A percentile compares a stretch with the other conserved stretches of the same genome.
phyloP scores from a whole-genome alignment of 1,140 invertebrate species.

The Listronotus bonariensis region DNA sequence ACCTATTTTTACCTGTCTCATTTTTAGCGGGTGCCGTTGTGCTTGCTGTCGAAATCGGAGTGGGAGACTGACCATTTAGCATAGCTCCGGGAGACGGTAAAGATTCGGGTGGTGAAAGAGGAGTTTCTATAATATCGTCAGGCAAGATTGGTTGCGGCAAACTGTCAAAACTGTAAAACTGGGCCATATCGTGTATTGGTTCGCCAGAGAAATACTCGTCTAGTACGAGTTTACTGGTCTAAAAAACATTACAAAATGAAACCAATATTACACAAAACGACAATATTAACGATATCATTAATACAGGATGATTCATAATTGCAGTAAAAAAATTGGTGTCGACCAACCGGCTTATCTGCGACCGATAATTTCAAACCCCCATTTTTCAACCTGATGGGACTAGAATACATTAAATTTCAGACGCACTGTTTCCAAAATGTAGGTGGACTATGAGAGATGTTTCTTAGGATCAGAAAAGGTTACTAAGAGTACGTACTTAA shows the following conservation, averaged over 20 bases:
- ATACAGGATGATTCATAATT: too few species aligned
- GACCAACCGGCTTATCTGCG: too few species aligned
- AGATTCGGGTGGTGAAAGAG: constrained; percentile 50
- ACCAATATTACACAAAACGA: not conserved
- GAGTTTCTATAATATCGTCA: constrained; percentile 36
- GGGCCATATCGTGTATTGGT: constrained; percentile 59
- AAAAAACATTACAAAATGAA: constrained; percentile 34
- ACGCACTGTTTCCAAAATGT: too few species aligned
- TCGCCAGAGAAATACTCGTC: constrained; percentile 80
- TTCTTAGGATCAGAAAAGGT: too few species aligned
- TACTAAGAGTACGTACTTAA: too few species aligned
- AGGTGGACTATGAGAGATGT: too few species aligned
- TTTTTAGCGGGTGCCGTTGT: not conserved
- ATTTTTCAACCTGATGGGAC: too few species aligned
- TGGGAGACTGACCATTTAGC: constrained; percentile 47
- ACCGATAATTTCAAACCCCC: too few species aligned
- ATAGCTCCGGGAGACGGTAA: constrained; percentile 43
- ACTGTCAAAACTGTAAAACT: constrained; percentile 62
- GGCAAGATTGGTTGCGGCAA: constrained; percentile 46
- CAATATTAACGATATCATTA: not conserved
- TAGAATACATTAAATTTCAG: too few species aligned
- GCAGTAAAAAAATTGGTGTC: too few species aligned
- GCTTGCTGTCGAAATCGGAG: not conserved
- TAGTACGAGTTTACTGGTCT: constrained; percentile 84
- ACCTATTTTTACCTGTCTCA: constrained; percentile 25